Base-by-base conservation (phyloP, 1,140 invertebrate species). In the Subanguina moxae region DNA sequence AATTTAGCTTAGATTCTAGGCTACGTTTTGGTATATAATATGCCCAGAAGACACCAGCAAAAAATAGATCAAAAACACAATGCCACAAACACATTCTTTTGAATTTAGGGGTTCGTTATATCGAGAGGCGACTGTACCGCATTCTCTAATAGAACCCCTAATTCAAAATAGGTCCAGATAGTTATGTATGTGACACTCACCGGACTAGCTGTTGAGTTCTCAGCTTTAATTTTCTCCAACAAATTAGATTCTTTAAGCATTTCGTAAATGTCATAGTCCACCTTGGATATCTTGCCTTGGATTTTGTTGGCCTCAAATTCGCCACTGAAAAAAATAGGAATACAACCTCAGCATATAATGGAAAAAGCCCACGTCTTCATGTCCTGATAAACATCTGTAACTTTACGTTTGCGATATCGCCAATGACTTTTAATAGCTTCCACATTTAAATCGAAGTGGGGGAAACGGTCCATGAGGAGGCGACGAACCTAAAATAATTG, bases 351-450 rank as follows among this genome's bases (percentile, higher is more conserved):
- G 43, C 43, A 13, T 45, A 11, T 45, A 45, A 13, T 45, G 11
- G 11, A 66, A 17, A 8, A 46, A 52, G 17, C 48, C 67, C 11
- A 52, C 19, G 43, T 23, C 43, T 52, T 62, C 43, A 73, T 42
- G 32, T 71, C 69, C 45, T 61, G 42, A 64, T 70, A 71, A 30
- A 32, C 70, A 57, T 71, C 69, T 28, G 69, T 71, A 11, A 71
- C 69, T 28, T 71, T 71, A 23, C 69, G 43, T n/a, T 71, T 71
- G 11, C 69, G 62, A 23, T 71, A 71, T 28, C 69, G 69, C 69
- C 69, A 71, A 73, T 71, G 69, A 17, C 57, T 63, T 27, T 71
- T 71, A 30, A 71, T 71, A 21, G 69, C 69, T 52, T 71, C 69
- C 27, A 71, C 61, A 71, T 71, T 71, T 25, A 74, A 58, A 28